Base-by-base conservation (phyloP, 2,888 invertebrate genomes). In the Thumatha senex region DNA sequence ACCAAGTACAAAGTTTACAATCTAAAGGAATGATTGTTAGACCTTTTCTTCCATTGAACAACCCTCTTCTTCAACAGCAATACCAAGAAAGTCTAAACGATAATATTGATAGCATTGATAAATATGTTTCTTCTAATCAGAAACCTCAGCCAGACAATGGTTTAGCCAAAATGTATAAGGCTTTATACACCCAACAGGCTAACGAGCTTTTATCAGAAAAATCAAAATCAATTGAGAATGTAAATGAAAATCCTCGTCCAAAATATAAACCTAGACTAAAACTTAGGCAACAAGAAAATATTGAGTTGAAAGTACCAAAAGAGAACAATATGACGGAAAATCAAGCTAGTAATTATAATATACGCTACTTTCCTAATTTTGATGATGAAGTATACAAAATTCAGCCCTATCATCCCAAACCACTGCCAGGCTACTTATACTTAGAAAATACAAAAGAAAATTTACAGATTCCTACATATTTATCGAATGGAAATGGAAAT, bases 1-100 rank as follows among this genome's bases (percentile, higher is more conserved):
- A 73, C 12, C 86, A 89, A 68, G 86, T 86, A 36, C 74, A 67
- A 46, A 72, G 75, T 24, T 72, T 86, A 33, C 75, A 86, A 69
- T 70, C 74, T 36, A 79, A 63, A 10, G 78, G 78, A 9, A 76
- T 72, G 46, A 54, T 70, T 15, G 69, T 78, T 5, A 67, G 70
- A 46, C 67, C 76, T 10, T 71, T 67, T 10, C 54, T 64, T 11
- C 54, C 69, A 38, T 51, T 58, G 12, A 63, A 68, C 36, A 7
- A 59, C 7, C 58, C 62, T 46, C 51, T 51, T 9, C 44, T 55
- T 10, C 58, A 70, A 45, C 56, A 59, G 36, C 51, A 63, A 7
- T 40, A 55, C 11, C 48, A 56, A 10, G 58, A 61, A 43, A 60
- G 50, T 9, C 46, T 36, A 0, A 54, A 63, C 41, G 61, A 70